These are phyloP conservation scores for silkworm (Bombyx mori) DNA, from an alignment of 1,140 invertebrate genomes.

Conservation along the genomic window ASM3026992v2 NC_085131.1:8108001-8108500, in stretches of 20 bases:
- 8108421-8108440: slow-evolving; percentile 1
- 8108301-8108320: slow-evolving; percentile 18
- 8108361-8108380: slow-evolving; percentile 36
- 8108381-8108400: slow-evolving; percentile 25
- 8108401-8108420: slow-evolving; percentile 33
- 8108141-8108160: too few relatives aligned
- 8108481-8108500: slow-evolving; percentile 20
- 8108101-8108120: too few relatives aligned
- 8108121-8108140: too few relatives aligned
- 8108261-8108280: slow-evolving; percentile 23
- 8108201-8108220: too few relatives aligned
- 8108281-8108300: slow-evolving; percentile 17
- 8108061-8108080: too few relatives aligned
- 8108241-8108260: not conserved
- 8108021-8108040: too few relatives aligned
- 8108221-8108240: too few relatives aligned
- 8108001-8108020: too few relatives aligned
- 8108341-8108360: slow-evolving; percentile 48
- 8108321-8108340: slow-evolving; percentile 43
- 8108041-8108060: too few relatives aligned
- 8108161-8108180: too few relatives aligned
- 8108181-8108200: too few relatives aligned
- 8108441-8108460: slow-evolving; percentile 8
- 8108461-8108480: slow-evolving; percentile 22
- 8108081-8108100: too few relatives aligned